Conservation (phyloP, 2,888 invertebrate genomes). For the Erynnis tages region DNA sequence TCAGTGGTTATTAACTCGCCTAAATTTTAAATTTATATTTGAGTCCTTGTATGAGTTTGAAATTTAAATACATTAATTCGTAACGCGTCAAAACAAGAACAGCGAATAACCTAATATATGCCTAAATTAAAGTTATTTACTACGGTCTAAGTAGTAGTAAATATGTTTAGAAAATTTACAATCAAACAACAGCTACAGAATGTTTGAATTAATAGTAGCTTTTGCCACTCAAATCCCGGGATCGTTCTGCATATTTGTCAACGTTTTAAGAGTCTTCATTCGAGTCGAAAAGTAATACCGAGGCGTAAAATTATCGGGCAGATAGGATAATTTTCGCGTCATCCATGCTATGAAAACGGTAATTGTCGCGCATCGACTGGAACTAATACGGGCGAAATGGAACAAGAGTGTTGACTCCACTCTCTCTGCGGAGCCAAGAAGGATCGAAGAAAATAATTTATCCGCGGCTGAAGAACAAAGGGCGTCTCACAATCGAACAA, state of each 20-base stretch:
- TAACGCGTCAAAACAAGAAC: too few relatives aligned
- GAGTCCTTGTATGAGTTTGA: constrained; percentile 5
- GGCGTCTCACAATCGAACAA: constrained; percentile 67
- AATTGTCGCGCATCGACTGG: constrained; percentile 80
- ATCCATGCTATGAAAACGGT: constrained; percentile 75
- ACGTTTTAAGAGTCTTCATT: constrained; percentile 49
- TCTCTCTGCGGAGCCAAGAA: constrained; percentile 69
- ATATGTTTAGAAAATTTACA: too few relatives aligned
- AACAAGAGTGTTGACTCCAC: too few relatives aligned
- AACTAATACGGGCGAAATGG: constrained; percentile 80
- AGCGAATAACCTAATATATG: too few relatives aligned
- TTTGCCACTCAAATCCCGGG: not conserved
- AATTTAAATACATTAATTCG: too few relatives aligned
- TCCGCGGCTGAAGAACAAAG: constrained; percentile 76
- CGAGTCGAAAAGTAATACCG: constrained; percentile 63
- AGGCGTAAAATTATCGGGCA: constrained; percentile 74
- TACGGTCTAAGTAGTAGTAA: too few relatives aligned
- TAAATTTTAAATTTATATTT: constrained; percentile 22
- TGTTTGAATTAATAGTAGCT: too few relatives aligned
- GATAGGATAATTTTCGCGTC: constrained; percentile 77
- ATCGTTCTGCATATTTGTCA: constrained; percentile 10
- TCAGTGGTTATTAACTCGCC: constrained; percentile 29
- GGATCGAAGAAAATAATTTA: constrained; percentile 79
- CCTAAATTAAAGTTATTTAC: too few relatives aligned
- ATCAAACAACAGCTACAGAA: too few relatives aligned